Percentiles rank a stretch among this genome's conserved stretches.
These are phyloP conservation scores for Hypomecis atomaria DNA, from an alignment of 2,888 invertebrate genomes.

Conservation along the genomic window DNA sequence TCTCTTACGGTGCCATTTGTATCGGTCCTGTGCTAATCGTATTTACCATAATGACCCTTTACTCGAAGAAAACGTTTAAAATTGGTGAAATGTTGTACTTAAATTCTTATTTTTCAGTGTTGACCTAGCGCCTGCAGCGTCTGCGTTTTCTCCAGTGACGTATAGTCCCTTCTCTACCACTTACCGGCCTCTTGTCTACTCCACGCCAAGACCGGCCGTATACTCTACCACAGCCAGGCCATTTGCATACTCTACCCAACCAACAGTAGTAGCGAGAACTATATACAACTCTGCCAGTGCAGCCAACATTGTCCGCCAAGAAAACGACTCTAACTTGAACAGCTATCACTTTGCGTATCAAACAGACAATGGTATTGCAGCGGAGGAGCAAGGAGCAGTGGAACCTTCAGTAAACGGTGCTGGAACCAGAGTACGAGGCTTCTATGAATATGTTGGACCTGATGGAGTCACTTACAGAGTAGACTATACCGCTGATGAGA, in stretches of 20 bases:
- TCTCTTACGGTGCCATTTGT: too few species aligned
- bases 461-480: conserved; percentile 85
- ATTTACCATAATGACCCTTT: too few species aligned
- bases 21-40: too few species aligned
- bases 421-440: conserved; percentile 86
- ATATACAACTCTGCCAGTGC: conserved; percentile 73
- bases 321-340: conserved; percentile 77
- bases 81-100: conserved; percentile 6
- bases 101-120: conserved; percentile 49
- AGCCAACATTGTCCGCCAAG: conserved; percentile 83
- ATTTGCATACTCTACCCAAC: conserved; percentile 42
- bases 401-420: conserved; percentile 80
- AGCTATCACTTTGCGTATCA: conserved; percentile 86
- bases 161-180: conserved; percentile 43
- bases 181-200: conserved; percentile 36
- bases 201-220: conserved; percentile 34
- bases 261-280: conserved; percentile 38
- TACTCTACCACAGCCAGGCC: conserved; percentile 30
- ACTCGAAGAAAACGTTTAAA: background rate
- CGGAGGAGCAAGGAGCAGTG: conserved; percentile 86
- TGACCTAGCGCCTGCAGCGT: conserved; percentile 51
- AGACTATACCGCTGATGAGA: conserved; percentile 86
- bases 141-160: conserved; percentile 54
- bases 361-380: conserved; percentile 87
- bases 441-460: conserved; percentile 88